Percentiles rank a stretch among this genome's conserved stretches.
These are phyloP conservation scores for Lathronympha strigana DNA, from an alignment of 2,888 invertebrate genomes.

Conservation along the genomic window DNA sequence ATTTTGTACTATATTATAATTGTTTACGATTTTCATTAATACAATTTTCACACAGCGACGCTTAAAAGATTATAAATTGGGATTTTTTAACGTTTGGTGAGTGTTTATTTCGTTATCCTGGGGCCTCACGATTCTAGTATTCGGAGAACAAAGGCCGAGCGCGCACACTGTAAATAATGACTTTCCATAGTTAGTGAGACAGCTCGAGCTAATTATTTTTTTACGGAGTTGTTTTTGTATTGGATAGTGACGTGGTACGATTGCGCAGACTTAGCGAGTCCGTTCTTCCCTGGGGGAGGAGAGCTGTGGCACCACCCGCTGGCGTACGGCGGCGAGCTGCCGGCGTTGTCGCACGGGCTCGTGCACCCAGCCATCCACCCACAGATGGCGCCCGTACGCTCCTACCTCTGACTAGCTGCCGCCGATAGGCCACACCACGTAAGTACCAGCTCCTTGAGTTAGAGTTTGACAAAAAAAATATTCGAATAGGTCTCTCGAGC, in stretches of 20 bases:
- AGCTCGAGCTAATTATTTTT: constrained; percentile 19
- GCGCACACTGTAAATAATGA: constrained; percentile 70
- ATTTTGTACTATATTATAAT: too few species aligned
- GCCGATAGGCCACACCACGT: constrained; percentile 90
- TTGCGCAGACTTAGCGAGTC: constrained; percentile 94
- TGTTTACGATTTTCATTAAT: neutral
- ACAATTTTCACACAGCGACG: neutral
- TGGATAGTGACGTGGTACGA: constrained; percentile 48
- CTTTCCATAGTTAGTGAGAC: constrained; percentile 47
- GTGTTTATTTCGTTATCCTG: neutral
- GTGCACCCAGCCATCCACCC: constrained; percentile 99
- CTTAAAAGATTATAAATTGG: neutral
- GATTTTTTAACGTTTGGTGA: neutral
- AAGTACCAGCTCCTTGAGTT: constrained; percentile 63
- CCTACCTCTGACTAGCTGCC: constrained; percentile 98
- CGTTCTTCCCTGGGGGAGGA: constrained; percentile 95
- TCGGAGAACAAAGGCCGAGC: constrained; percentile 17
- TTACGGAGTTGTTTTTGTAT: constrained; percentile 46
- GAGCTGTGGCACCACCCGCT: constrained; percentile 98
- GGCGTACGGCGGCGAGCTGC: constrained; percentile 91
- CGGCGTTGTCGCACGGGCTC: constrained; percentile 93
- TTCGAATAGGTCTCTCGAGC: neutral
- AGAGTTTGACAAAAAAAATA: too few species aligned
- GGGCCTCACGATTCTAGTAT: constrained; percentile 1
- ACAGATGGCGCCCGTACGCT: constrained; percentile 97